phyloP scores from a whole-genome alignment of 2,888 invertebrate genomes.

The Drosophila acutilabella region DNA sequence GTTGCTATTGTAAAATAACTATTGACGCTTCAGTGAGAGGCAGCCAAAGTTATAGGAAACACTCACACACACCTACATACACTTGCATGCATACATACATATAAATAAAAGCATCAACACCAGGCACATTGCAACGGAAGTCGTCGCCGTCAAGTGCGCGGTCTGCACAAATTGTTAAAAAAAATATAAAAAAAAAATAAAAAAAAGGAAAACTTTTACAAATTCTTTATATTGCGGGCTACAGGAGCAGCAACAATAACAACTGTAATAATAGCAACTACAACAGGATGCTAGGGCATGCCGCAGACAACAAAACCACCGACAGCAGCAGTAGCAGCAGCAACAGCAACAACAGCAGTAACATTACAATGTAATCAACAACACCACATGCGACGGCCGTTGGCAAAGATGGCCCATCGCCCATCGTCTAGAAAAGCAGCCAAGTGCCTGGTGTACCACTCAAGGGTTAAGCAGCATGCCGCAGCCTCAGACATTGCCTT shows the following conservation, averaged over 20 bases:
- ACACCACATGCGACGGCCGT: slow-evolving; percentile 71
- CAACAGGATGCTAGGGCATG: slow-evolving; percentile 66
- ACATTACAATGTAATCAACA: slow-evolving; percentile 74
- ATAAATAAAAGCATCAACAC: slow-evolving; percentile 77
- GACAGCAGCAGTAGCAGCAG: slow-evolving; percentile 35
- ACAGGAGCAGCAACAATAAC: slow-evolving; percentile 55
- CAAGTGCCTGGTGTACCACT: slow-evolving; percentile 70
- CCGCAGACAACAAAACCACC: slow-evolving; percentile 75
- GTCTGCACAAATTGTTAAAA: slow-evolving; percentile 70
- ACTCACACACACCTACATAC: slow-evolving; percentile 2
- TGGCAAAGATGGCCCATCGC: slow-evolving; percentile 41
- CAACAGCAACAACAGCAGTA: slow-evolving; percentile 41
- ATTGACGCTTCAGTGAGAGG: slow-evolving; percentile 72
- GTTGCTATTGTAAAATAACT: slow-evolving; percentile 63
- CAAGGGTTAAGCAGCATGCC: slow-evolving; percentile 66
- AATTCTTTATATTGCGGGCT: slow-evolving; percentile 71
- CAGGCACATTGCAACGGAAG: slow-evolving; percentile 76
- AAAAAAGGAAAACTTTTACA: slow-evolving; percentile 54
- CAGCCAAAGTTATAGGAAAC: slow-evolving; percentile 61
- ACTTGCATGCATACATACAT: slow-evolving; percentile 7
- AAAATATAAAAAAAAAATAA: slow-evolving; percentile 24
- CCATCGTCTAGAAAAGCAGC: slow-evolving; percentile 42
- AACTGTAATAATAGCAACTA: slow-evolving; percentile 73
- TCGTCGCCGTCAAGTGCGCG: slow-evolving; percentile 77
- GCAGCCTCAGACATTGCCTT: slow-evolving; percentile 46